These are phyloP conservation scores for Gryllus bimaculatus DNA, from an alignment of 1,140 invertebrate species.

Conservation along the genomic window DNA sequence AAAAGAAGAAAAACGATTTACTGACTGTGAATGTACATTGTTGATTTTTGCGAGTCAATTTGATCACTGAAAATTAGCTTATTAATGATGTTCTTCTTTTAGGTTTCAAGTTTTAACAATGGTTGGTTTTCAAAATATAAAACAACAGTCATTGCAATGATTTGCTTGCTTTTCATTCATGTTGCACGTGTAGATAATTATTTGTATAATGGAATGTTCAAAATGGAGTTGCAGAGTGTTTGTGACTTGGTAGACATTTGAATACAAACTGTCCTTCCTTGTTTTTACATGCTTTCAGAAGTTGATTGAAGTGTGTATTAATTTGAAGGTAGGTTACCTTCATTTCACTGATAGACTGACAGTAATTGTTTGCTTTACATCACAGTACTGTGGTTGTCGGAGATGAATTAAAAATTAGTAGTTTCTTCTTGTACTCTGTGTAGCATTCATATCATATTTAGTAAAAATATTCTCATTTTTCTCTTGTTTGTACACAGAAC, in stretches of 20 bases:
- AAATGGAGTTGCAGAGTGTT: not conserved
- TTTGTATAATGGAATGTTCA: not conserved
- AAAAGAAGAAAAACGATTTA: too few relatives aligned
- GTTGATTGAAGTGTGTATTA: conserved; percentile 84
- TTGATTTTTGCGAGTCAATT: too few relatives aligned
- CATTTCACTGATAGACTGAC: not conserved
- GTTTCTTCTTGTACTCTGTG: not conserved
- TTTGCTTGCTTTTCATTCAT: not conserved
- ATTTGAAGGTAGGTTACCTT: conserved; percentile 67
- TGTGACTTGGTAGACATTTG: conserved; percentile 20
- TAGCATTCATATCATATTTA: not conserved
- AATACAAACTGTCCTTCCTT: conserved; percentile 21
- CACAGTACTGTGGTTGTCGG: not conserved
- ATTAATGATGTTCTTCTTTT: too few relatives aligned
- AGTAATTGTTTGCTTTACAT: not conserved
- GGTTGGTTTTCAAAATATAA: too few relatives aligned
- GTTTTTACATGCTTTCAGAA: conserved; percentile 49
- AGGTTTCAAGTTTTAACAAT: too few relatives aligned
- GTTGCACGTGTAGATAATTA: not conserved
- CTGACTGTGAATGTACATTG: too few relatives aligned
- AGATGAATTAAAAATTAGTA: not conserved
- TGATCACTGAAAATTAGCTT: too few relatives aligned
- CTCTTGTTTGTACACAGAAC: not conserved
- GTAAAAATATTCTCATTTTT: not conserved
- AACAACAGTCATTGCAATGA: not conserved